Evolutionary conservation across 2,797 vertebrate species (phyloP).

Genomic region (Cetoscarus ocellatus): DNA sequence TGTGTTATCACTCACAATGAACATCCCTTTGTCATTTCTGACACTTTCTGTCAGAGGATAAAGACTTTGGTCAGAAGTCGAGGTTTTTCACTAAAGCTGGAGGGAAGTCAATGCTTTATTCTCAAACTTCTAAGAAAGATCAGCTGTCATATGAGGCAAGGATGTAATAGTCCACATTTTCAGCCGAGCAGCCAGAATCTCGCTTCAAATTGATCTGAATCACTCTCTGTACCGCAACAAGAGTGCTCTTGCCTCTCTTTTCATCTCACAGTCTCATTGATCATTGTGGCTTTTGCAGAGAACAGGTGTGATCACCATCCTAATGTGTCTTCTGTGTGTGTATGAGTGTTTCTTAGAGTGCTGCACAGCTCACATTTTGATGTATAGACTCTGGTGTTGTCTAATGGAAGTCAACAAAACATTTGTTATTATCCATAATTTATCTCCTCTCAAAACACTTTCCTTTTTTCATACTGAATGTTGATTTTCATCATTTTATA

Average conservation of each 20-base stretch:
- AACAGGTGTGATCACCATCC: constrained; percentile 74
- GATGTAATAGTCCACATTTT: constrained; percentile 61
- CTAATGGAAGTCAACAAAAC: constrained; percentile 55
- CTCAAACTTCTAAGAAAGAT: constrained; percentile 37
- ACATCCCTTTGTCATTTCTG: constrained; percentile 10
- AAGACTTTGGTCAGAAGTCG: constrained; percentile 17
- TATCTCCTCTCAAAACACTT: constrained; percentile 44
- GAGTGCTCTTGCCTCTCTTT: constrained; percentile 58
- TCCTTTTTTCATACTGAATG: constrained; percentile 22
- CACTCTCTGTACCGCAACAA: constrained; percentile 52
- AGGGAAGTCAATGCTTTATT: constrained; percentile 26
- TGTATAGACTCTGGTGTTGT: constrained; percentile 33
- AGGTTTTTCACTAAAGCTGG: constrained; percentile 21
- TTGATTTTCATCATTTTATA: constrained; percentile 34
- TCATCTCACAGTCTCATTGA: constrained; percentile 79
- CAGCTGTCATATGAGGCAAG: constrained; percentile 45
- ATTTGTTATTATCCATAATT: constrained; percentile 60
- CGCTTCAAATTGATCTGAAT: constrained; percentile 71
- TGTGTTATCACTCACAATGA: constrained; percentile 9
- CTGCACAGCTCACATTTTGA: constrained; percentile 17
- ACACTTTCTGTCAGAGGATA: constrained; percentile 16
- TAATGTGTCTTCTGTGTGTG: constrained; percentile 44
- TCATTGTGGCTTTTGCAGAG: constrained; percentile 57
- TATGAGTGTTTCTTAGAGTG: neutral
- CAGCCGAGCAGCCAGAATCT: constrained; percentile 39